Conservation (phyloP, 2,888 invertebrate genomes). For the Perizoma flavofasciatum region DNA sequence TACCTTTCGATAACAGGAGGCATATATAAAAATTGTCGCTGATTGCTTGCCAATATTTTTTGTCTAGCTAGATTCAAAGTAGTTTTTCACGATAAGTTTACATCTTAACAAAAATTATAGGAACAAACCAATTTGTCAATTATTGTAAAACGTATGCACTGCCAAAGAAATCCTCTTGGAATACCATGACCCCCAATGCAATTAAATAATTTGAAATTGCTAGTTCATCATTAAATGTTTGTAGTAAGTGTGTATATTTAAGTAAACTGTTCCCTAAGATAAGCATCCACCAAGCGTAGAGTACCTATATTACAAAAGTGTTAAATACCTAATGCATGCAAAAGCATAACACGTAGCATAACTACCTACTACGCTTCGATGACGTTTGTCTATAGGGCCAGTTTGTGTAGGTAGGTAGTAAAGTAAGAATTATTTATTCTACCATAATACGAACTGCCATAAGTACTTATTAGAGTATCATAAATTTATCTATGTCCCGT, state of each 20-base stretch:
- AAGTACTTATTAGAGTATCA: constrained; percentile 60
- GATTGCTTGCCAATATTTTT: constrained; percentile 17
- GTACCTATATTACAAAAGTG: too few species aligned
- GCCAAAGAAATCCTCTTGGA: constrained; percentile 21
- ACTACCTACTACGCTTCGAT: too few species aligned
- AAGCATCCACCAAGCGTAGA: too few species aligned
- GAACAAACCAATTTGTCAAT: constrained; percentile 1
- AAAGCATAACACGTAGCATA: too few species aligned
- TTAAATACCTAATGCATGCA: too few species aligned
- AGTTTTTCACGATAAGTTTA: background rate
- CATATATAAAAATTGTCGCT: constrained; percentile 47
- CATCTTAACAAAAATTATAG: background rate
- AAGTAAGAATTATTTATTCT: constrained; percentile 69
- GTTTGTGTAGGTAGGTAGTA: constrained; percentile 22
- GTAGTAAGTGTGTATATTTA: too few species aligned
- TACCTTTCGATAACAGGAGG: constrained; percentile 73
- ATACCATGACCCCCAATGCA: constrained; percentile 6
- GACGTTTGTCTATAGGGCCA: background rate
- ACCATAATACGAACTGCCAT: constrained; percentile 71
- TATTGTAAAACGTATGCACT: constrained; percentile 8
- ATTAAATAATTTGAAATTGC: background rate
- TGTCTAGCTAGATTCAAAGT: constrained; percentile 22
- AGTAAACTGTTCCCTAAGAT: too few species aligned
- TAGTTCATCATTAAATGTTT: background rate
- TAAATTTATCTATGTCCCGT: constrained; percentile 24